These are phyloP conservation scores for Gila orcuttii DNA, from an alignment of 2,113 vertebrate genomes.

Conservation along the genomic window DNA sequence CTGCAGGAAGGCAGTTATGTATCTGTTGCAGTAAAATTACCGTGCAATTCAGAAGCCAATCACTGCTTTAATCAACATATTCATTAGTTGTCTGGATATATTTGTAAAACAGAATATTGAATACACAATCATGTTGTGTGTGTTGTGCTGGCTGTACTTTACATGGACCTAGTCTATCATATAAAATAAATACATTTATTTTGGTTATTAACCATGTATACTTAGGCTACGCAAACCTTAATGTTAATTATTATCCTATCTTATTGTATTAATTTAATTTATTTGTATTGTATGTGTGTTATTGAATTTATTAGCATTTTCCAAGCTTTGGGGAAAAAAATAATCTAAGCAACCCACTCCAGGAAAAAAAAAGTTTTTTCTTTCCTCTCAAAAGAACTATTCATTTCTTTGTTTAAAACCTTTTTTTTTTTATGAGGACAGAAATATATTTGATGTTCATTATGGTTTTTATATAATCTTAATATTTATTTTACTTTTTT, in stretches of 20 bases:
- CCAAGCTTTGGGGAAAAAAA: neutral
- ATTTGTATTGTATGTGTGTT: neutral
- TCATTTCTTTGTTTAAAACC: neutral
- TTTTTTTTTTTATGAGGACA: too few relatives aligned
- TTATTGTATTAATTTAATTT: neutral
- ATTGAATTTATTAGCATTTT: neutral
- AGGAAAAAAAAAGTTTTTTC: too few relatives aligned
- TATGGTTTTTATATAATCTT: neutral
- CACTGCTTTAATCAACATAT: neutral
- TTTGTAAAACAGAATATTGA: neutral
- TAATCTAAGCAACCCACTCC: too few relatives aligned
- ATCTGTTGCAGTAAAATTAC: neutral
- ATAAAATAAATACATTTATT: neutral
- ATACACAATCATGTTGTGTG: neutral
- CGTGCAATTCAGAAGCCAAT: neutral
- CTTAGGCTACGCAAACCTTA: neutral
- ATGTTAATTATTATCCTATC: neutral
- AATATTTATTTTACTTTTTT: neutral
- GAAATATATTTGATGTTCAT: neutral
- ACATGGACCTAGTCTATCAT: neutral
- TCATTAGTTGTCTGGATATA: neutral
- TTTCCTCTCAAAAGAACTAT: neutral
- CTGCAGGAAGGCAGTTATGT: neutral
- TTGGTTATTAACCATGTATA: neutral
- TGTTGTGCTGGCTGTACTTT: too few relatives aligned